Conservation (phyloP, 1,140 invertebrate genomes). For the Epicauta chinensis region DNA sequence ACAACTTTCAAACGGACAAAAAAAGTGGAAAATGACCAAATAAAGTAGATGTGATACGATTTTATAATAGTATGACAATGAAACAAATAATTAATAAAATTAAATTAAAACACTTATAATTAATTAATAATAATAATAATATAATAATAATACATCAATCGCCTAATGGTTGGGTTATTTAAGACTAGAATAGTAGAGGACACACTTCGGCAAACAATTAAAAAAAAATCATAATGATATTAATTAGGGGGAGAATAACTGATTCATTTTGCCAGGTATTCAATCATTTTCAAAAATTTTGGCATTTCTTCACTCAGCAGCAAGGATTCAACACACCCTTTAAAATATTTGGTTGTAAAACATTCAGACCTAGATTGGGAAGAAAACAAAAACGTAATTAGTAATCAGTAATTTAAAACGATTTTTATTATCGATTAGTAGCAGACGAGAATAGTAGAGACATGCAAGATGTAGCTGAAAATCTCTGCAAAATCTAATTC, state of each 20-base stretch:
- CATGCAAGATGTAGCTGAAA: too few relatives aligned
- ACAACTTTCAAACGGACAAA: background rate
- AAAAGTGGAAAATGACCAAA: background rate
- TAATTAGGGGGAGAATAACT: slow-evolving; percentile 22
- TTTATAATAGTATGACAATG: background rate
- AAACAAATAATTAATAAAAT: slow-evolving; percentile 14
- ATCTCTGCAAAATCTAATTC: too few relatives aligned
- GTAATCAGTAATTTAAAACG: background rate
- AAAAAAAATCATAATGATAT: too few relatives aligned
- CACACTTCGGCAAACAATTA: slow-evolving; percentile 6
- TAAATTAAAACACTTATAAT: slow-evolving; percentile 19
- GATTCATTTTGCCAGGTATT: slow-evolving; percentile 43
- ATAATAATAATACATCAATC: slow-evolving; percentile 33
- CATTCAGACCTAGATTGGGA: slow-evolving; percentile 67
- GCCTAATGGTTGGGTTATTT: slow-evolving; percentile 29
- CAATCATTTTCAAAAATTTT: slow-evolving; percentile 59
- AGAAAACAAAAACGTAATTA: slow-evolving; percentile 20
- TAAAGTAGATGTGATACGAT: background rate
- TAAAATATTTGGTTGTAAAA: slow-evolving; percentile 86
- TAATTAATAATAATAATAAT: slow-evolving; percentile 5
- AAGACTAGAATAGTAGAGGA: slow-evolving; percentile 41
- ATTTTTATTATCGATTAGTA: too few relatives aligned
- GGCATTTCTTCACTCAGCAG: slow-evolving; percentile 73
- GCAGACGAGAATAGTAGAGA: too few relatives aligned
- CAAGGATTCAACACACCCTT: slow-evolving; percentile 81